Evolutionary conservation across 2,888 invertebrate genomes (phyloP).

Genomic region (Aleiodes alternator): DNA sequence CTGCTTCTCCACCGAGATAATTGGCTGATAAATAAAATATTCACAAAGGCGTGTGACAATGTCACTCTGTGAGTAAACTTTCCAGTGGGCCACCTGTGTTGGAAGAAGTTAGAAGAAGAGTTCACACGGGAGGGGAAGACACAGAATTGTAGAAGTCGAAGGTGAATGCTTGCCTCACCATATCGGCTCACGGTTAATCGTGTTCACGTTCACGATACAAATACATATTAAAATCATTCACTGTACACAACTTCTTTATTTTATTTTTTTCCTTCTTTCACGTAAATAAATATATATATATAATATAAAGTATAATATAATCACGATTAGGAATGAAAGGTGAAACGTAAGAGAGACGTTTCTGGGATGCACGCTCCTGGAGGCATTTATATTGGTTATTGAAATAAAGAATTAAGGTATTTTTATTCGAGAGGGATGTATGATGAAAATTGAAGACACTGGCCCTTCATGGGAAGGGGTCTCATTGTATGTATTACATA

Average conservation of each 20-base stretch:
- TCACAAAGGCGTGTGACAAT: neutral
- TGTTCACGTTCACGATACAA: conserved; percentile 44
- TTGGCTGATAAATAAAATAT: neutral
- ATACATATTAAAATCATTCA: conserved; percentile 46
- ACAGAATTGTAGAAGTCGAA: conserved; percentile 21
- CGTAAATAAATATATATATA: neutral
- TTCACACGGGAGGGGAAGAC: conserved; percentile 12
- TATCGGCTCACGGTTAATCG: conserved; percentile 29
- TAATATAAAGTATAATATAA: conserved; percentile 12
- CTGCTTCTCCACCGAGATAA: too few relatives aligned
- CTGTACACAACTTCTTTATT: conserved; percentile 7
- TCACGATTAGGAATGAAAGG: conserved; percentile 30
- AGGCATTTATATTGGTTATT: conserved; percentile 20
- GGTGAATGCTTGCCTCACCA: conserved; percentile 30
- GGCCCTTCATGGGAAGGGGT: too few relatives aligned
- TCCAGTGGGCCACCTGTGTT: conserved; percentile 15
- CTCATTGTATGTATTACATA: too few relatives aligned
- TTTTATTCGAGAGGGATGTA: neutral
- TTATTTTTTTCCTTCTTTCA: too few relatives aligned
- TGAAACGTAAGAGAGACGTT: conserved; percentile 23
- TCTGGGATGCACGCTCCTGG: neutral
- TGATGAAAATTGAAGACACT: too few relatives aligned
- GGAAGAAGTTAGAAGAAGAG: conserved; percentile 8
- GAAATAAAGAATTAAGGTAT: neutral
- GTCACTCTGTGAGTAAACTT: neutral